phyloP scores from a whole-genome alignment of 2,113 vertebrate genomes.

The Uropsilus gracilis region DNA sequence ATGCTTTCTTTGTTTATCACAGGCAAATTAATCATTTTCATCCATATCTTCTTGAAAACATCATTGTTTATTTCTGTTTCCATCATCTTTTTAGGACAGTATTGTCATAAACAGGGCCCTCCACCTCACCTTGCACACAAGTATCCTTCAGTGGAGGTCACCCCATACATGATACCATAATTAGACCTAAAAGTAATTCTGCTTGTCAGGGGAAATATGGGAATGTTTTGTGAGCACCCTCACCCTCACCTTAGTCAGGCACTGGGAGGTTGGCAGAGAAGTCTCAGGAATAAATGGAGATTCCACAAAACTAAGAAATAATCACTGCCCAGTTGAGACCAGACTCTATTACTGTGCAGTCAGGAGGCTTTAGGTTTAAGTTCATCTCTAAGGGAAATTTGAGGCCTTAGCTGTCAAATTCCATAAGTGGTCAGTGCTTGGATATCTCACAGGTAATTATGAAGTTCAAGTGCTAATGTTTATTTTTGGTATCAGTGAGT shows the following conservation, averaged over 20 bases:
- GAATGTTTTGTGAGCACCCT: not conserved
- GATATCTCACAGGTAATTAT: not conserved
- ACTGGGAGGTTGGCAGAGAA: not conserved
- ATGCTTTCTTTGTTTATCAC: not conserved
- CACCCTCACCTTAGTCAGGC: not conserved
- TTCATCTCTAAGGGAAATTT: not conserved
- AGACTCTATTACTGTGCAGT: not conserved
- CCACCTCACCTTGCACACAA: not conserved
- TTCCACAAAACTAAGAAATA: not conserved
- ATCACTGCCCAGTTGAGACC: not conserved
- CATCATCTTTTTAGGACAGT: not conserved
- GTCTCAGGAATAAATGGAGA: not conserved
- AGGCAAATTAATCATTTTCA: not conserved
- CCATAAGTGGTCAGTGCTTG: not conserved
- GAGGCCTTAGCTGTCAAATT: not conserved
- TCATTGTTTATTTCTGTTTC: not conserved
- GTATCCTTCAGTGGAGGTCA: too few species aligned
- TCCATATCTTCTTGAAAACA: not conserved
- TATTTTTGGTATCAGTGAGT: not conserved
- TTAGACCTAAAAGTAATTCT: not conserved
- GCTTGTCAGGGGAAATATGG: fast-evolving
- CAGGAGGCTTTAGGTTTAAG: not conserved
- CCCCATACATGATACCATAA: not conserved
- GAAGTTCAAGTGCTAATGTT: not conserved
- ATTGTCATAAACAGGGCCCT: not conserved